Evolutionary conservation across 2,888 invertebrate species (phyloP).

Genomic region (Hypena proboscidalis): DNA sequence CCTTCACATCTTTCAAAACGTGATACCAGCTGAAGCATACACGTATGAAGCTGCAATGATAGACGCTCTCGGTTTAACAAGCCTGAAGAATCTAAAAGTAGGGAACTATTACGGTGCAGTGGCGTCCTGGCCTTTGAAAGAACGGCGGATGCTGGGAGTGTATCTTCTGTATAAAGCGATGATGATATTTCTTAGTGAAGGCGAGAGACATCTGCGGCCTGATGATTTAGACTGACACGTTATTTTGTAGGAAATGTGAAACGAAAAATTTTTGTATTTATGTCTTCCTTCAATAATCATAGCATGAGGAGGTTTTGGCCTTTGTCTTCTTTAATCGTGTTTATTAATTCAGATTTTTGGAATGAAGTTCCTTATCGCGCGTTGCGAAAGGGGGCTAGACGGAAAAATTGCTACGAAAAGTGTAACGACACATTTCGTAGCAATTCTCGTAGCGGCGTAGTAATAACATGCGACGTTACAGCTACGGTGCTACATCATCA

Average conservation of each 20-base stretch:
- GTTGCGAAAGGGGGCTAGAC: too few species aligned
- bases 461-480: too few species aligned
- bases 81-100: constrained; percentile 91
- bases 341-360: too few species aligned
- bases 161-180: constrained; percentile 93
- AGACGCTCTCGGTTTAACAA: constrained; percentile 91
- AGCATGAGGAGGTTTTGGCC: too few species aligned
- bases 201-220: constrained; percentile 94
- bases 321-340: too few species aligned
- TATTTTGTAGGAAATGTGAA: constrained; percentile 5
- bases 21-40: constrained; percentile 95
- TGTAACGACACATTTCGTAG: too few species aligned
- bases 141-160: constrained; percentile 90
- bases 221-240: constrained; percentile 85
- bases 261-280: too few species aligned
- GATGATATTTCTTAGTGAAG: constrained; percentile 93
- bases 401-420: too few species aligned
- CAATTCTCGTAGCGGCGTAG: too few species aligned
- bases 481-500: too few species aligned
- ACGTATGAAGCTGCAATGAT: constrained; percentile 98
- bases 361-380: too few species aligned
- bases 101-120: constrained; percentile 94
- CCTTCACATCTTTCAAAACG: constrained; percentile 95
- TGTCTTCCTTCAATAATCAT: too few species aligned
- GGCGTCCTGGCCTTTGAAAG: constrained; percentile 89